Conservation (phyloP, 2,888 invertebrate genomes). For the Agrochola litura region DNA sequence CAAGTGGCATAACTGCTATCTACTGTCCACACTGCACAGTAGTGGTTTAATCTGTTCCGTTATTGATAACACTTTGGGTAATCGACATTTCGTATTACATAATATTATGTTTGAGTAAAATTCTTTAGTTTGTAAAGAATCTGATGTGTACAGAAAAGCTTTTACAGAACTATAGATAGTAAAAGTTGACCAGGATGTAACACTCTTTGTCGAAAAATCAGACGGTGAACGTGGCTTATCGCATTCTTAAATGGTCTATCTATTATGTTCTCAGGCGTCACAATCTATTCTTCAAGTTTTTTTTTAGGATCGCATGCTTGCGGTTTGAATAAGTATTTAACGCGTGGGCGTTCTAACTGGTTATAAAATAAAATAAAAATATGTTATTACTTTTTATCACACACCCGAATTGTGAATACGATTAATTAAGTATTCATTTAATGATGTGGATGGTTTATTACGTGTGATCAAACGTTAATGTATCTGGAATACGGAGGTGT, state of each 20-base stretch:
- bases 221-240: constrained; percentile 45
- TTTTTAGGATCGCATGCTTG: constrained; percentile 49
- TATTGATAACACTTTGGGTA: constrained; percentile 67
- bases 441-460: constrained; percentile 43
- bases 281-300: constrained; percentile 43
- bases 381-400: constrained; percentile 55
- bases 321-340: constrained; percentile 50
- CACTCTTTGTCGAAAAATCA: constrained; percentile 23
- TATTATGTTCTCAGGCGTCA: constrained; percentile 34
- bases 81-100: constrained; percentile 63
- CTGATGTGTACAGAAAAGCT: background rate
- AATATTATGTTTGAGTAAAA: constrained; percentile 20
- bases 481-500: constrained; percentile 46
- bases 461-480: constrained; percentile 40
- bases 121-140: constrained; percentile 8
- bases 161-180: constrained; percentile 14
- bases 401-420: constrained; percentile 57
- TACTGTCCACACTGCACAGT: constrained; percentile 31
- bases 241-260: constrained; percentile 37
- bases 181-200: constrained; percentile 46
- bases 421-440: constrained; percentile 64
- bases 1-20: constrained; percentile 63
- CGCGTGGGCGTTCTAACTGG: constrained; percentile 54
- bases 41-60: constrained; percentile 74
- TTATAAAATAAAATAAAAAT: constrained; percentile 55